phyloP scores from a whole-genome alignment of 2,888 invertebrate genomes.

The Dryobotodes eremita region DNA sequence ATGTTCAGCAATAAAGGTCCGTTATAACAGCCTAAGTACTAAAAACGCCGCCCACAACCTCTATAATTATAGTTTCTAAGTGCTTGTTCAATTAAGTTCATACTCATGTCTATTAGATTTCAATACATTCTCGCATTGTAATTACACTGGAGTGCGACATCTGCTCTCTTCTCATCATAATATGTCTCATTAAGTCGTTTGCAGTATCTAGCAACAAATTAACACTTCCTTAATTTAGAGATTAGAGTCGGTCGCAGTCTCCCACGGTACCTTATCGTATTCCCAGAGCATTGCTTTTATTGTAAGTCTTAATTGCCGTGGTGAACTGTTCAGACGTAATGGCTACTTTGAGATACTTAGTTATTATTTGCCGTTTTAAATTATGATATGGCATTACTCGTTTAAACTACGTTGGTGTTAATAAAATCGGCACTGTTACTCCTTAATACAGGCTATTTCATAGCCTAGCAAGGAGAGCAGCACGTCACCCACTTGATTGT shows the following conservation, averaged over 20 bases:
- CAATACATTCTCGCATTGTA: conserved; percentile 34
- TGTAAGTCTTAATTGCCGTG: conserved; percentile 66
- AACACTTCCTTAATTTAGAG: conserved; percentile 69
- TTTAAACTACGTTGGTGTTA: conserved; percentile 12
- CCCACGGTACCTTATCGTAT: conserved; percentile 72
- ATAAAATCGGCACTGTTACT: too few relatives aligned
- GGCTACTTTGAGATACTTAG: conserved; percentile 32
- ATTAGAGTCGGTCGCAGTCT: conserved; percentile 52
- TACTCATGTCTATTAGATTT: conserved; percentile 35
- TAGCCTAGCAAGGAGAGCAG: too few relatives aligned
- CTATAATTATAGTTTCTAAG: conserved; percentile 13
- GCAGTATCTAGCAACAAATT: conserved; percentile 56
- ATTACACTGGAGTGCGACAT: conserved; percentile 38
- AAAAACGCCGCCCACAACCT: conserved; percentile 8
- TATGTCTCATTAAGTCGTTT: conserved; percentile 51
- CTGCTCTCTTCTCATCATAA: conserved; percentile 48
- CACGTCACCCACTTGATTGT: too few relatives aligned
- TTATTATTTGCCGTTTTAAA: conserved; percentile 53
- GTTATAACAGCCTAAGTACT: not conserved
- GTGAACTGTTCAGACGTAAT: conserved; percentile 58
- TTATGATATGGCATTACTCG: conserved; percentile 34
- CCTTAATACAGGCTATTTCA: too few relatives aligned
- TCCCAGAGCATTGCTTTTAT: conserved; percentile 67
- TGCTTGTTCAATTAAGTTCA: conserved; percentile 29
- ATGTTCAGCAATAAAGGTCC: conserved; percentile 13